phyloP scores from a whole-genome alignment of 2,113 vertebrate genomes.

The Brienomyrus brachyistius region DNA sequence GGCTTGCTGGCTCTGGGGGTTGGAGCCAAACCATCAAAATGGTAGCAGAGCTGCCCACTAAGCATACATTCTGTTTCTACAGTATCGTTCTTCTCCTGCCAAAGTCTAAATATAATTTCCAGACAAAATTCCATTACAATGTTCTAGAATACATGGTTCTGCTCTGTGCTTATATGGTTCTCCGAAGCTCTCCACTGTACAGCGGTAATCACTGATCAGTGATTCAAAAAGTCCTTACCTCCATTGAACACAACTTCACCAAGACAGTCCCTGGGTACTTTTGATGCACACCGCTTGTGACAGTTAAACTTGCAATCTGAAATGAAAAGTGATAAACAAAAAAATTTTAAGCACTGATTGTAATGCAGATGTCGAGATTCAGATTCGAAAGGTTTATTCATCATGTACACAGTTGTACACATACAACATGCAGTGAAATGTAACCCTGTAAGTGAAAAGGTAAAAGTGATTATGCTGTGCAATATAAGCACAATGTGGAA shows the following conservation, averaged over 20 bases:
- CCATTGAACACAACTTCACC: conserved; percentile 92
- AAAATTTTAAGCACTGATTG: not conserved
- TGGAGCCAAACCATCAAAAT: not conserved
- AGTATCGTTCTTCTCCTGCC: not conserved
- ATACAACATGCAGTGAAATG: too few species aligned
- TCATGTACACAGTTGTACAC: too few species aligned
- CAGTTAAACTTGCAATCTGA: conserved; percentile 96
- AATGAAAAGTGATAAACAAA: conserved; percentile 14
- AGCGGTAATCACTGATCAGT: not conserved
- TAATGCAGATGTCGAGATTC: not conserved
- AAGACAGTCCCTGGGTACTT: conserved; percentile 93
- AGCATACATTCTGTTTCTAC: not conserved
- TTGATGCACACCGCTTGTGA: conserved; percentile 92
- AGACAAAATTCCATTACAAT: not conserved
- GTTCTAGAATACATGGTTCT: not conserved
- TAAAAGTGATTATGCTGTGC: too few species aligned
- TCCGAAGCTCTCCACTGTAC: not conserved
- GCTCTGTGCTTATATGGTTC: not conserved
- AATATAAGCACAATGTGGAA: too few species aligned
- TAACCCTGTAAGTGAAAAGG: too few species aligned
- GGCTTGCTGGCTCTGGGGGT: conserved; percentile 76
- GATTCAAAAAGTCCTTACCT: conserved; percentile 58
- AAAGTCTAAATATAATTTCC: not conserved
- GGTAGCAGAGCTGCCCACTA: not conserved
- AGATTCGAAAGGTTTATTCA: too few species aligned